Base-by-base conservation (phyloP, 2,888 invertebrate species). In the Clitarchus hookeri region DNA sequence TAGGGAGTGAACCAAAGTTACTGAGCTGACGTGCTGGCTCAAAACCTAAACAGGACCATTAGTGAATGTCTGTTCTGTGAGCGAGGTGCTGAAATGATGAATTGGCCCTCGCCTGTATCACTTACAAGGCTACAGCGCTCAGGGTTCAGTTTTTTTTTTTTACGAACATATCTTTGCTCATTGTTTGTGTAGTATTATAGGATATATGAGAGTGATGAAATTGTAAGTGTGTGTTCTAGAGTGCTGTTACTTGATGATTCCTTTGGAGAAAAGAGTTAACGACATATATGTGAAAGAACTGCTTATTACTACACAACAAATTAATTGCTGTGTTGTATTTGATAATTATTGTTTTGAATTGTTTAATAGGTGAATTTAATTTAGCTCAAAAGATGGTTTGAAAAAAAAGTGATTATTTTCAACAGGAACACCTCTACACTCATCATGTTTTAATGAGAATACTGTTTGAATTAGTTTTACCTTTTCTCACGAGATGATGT, bases 1-100 rank as follows among this genome's bases (percentile, higher is more conserved):
- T 65, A 65, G n/a, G 65, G 16, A 65, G 65, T 65, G 65, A 65
- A 65, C 65, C 65, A 65, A 65, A 65, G 65, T 65, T 65, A 65
- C n/a, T 65, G 65, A 65, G 65, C 65, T 16, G 53, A 53, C 6
- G n/a, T 65, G 65, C 16, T 65, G 65, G 65, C 65, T 65, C 65
- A 16, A 65, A 65, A 8, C 65, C 65, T 65, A 19, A 65, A 65
- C 0, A n/a, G 65, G n/a, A 65, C 65, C n/a, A 65, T 23, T 65
- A 65, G n/a, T 23, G 16, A 23, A n/a, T 23, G 48, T 8, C 0
- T 65, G 65, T 65, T 23, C 16, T 23, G n/a, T 65, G 65, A 65
- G 3, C 19, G n/a, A 65, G 65, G 65, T 65, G 65, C 65, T 65
- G 65, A 65, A 65, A 16, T 48, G n/a, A 65, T 23, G 65, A 65